Conservation (phyloP, 2,888 invertebrate species). For the Eurytoma californica region DNA sequence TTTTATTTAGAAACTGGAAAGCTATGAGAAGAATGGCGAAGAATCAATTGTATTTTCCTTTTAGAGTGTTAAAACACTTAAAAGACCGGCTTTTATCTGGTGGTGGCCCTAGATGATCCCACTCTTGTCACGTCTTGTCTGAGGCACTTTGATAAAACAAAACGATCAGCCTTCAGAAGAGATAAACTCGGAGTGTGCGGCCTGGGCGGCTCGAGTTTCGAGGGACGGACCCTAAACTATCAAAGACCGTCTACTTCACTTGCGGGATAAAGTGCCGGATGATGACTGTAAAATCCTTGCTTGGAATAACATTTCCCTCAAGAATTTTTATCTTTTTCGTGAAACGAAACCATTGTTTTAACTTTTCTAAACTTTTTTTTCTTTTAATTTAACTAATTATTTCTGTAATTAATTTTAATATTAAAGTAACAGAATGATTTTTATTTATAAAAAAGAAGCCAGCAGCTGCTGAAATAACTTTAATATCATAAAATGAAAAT, state of each 20-base stretch:
- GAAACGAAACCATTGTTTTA: not conserved
- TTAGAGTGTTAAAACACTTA: conserved; percentile 14
- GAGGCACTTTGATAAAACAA: not conserved
- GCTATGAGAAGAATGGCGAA: not conserved
- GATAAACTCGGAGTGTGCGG: conserved; percentile 14
- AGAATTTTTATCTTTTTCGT: conserved; percentile 9
- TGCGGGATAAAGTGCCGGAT: not conserved
- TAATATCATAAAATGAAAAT: too few species aligned
- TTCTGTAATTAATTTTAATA: too few species aligned
- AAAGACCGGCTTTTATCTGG: conserved; percentile 32
- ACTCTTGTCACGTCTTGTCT: conserved; percentile 23
- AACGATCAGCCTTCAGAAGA: not conserved
- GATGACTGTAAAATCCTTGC: not conserved
- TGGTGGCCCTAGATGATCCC: conserved; percentile 6
- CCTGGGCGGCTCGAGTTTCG: conserved; percentile 3
- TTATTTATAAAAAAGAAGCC: too few species aligned
- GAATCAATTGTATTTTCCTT: conserved; percentile 10
- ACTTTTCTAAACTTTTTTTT: not conserved
- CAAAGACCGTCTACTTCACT: not conserved
- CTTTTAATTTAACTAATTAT: too few species aligned
- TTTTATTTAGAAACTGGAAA: not conserved
- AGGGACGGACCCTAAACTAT: conserved; percentile 36
- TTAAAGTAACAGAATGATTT: too few species aligned
- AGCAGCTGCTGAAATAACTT: too few species aligned
- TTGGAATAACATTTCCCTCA: conserved; percentile 4